A percentile compares a stretch with the other conserved stretches of the same genome.
phyloP scores from a whole-genome alignment of 2,888 invertebrate species.

The Malacosoma neustria region DNA sequence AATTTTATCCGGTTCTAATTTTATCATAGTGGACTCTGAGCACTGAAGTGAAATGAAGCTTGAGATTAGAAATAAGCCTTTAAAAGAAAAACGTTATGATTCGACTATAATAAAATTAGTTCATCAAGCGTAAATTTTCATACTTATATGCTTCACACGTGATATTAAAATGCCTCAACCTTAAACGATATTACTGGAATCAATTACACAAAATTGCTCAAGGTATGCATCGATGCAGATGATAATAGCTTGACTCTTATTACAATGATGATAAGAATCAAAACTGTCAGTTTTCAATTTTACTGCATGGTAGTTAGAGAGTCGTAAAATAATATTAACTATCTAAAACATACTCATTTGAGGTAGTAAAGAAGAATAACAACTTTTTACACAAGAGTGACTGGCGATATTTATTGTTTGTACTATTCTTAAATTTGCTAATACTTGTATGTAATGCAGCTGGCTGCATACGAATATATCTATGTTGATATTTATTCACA shows the following conservation, averaged over 20 bases:
- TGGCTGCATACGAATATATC: too few species aligned
- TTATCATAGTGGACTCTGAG: too few species aligned
- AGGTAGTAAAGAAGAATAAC: conserved; percentile 21
- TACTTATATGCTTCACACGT: not conserved
- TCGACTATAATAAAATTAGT: too few species aligned
- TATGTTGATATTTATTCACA: too few species aligned
- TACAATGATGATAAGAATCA: not conserved
- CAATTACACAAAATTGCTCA: not conserved
- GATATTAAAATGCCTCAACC: not conserved
- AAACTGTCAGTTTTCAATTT: not conserved
- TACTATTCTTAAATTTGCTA: conserved; percentile 31
- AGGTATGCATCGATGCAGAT: not conserved
- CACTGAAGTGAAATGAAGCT: too few species aligned
- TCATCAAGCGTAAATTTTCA: too few species aligned
- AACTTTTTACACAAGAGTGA: conserved; percentile 22
- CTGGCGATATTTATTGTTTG: not conserved
- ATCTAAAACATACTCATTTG: conserved; percentile 25
- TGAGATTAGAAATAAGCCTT: too few species aligned
- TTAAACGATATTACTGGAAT: not conserved
- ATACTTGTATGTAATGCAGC: too few species aligned
- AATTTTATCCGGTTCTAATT: too few species aligned
- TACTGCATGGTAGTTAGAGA: not conserved
- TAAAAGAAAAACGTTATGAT: too few species aligned
- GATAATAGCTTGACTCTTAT: not conserved
- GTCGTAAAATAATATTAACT: conserved; percentile 18